phyloP scores from a whole-genome alignment of 1,140 invertebrate species.

The Mizuhopecten yessoensis region DNA sequence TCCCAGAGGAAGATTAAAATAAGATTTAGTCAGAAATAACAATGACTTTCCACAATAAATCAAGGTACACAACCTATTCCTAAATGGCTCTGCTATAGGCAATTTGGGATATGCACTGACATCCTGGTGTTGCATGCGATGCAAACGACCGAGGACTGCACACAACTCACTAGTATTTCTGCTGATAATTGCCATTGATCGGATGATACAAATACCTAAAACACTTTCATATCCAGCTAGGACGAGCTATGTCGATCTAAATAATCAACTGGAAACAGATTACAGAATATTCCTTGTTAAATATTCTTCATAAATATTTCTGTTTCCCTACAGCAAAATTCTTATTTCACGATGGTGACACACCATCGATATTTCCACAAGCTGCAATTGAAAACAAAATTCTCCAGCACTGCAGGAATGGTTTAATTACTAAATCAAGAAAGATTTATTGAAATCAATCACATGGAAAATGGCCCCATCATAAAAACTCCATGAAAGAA shows the following conservation, averaged over 20 bases:
- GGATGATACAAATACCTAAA: background rate
- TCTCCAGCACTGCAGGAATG: background rate
- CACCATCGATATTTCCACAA: background rate
- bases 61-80: background rate
- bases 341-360: background rate
- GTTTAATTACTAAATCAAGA: background rate
- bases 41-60: background rate
- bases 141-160: background rate
- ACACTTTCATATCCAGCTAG: background rate
- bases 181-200: conserved; percentile 38
- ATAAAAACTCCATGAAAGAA: background rate
- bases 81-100: too few species aligned
- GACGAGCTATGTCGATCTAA: background rate
- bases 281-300: background rate
- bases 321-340: too few species aligned
- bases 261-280: background rate
- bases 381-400: background rate
- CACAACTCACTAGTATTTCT: conserved; percentile 20
- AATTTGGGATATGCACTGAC: background rate
- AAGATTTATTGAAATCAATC: conserved; percentile 40
- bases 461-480: background rate
- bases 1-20: background rate
- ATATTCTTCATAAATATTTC: background rate
- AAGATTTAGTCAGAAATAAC: background rate
- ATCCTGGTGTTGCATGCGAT: background rate